Evolutionary conservation across 2,797 vertebrate genomes (phyloP).

Genomic region (Danio kyathit): DNA sequence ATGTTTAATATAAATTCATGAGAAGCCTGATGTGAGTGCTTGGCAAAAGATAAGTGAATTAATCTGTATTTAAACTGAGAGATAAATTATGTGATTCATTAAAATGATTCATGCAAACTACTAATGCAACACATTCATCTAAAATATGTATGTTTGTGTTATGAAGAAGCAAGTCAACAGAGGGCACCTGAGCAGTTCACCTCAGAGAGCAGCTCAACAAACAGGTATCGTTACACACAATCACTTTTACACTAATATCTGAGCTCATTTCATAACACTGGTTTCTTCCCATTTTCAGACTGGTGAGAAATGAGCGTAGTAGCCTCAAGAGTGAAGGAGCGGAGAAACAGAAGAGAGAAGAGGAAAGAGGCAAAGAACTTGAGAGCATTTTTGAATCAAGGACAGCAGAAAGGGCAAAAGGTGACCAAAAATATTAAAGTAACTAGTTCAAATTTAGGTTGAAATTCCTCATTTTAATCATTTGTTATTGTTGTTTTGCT

Average conservation of each 20-base stretch:
- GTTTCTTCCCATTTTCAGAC: constrained; percentile 1
- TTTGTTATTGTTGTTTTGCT: constrained; percentile 12
- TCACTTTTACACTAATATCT: neutral
- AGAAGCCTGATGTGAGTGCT: too few species aligned
- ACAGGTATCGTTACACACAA: constrained; percentile 61
- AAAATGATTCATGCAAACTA: neutral
- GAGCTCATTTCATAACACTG: neutral
- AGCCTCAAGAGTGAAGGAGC: constrained; percentile 19
- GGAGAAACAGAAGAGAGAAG: constrained; percentile 45
- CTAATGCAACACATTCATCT: neutral
- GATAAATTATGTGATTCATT: neutral
- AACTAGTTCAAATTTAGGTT: neutral
- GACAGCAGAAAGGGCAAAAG: constrained; percentile 35
- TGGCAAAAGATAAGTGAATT: too few species aligned
- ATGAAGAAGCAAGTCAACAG: constrained; percentile 91
- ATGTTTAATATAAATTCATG: too few species aligned
- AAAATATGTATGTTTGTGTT: constrained; percentile 14
- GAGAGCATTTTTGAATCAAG: constrained; percentile 25
- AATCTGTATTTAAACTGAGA: too few species aligned
- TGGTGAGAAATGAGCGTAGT: constrained; percentile 7
- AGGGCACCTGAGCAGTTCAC: constrained; percentile 82
- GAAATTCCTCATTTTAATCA: neutral
- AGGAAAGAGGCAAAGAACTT: constrained; percentile 46
- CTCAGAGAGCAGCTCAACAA: constrained; percentile 74
- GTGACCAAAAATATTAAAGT: neutral